Conservation (phyloP, 2,797 vertebrate genomes). For the Pelochelys cantorii region DNA sequence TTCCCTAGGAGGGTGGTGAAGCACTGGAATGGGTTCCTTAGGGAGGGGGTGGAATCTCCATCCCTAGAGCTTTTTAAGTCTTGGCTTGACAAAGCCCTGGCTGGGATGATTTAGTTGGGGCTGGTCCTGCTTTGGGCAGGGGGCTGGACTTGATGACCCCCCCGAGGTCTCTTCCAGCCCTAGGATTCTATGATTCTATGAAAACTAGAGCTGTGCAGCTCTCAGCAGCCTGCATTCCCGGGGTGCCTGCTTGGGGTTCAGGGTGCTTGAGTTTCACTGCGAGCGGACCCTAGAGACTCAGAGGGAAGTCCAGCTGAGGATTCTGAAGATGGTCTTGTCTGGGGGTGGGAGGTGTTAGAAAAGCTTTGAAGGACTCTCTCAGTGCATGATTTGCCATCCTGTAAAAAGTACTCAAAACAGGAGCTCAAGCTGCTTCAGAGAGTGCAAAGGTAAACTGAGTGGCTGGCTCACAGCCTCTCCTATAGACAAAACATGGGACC, state of each 20-base stretch:
- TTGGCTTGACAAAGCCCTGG: too few relatives aligned
- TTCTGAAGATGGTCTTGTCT: neutral
- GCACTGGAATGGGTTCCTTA: too few relatives aligned
- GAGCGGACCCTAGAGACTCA: neutral
- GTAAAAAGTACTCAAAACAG: neutral
- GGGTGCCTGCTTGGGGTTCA: neutral
- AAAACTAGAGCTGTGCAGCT: neutral
- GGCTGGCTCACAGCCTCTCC: neutral
- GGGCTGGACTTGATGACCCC: too few relatives aligned
- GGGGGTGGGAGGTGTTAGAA: neutral
- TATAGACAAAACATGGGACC: neutral
- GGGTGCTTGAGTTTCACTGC: neutral
- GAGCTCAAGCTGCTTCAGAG: neutral
- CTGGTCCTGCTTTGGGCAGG: too few relatives aligned
- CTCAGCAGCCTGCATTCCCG: neutral
- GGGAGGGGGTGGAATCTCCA: too few relatives aligned
- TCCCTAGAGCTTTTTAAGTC: too few relatives aligned
- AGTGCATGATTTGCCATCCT: neutral
- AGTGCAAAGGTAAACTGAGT: neutral
- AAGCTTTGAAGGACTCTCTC: neutral
- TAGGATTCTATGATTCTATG: neutral
- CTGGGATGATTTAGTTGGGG: too few relatives aligned
- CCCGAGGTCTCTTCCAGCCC: too few relatives aligned
- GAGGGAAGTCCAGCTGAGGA: neutral
- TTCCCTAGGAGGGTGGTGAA: too few relatives aligned